phyloP scores from a whole-genome alignment of 2,113 vertebrate species.

The Natator depressus region DNA sequence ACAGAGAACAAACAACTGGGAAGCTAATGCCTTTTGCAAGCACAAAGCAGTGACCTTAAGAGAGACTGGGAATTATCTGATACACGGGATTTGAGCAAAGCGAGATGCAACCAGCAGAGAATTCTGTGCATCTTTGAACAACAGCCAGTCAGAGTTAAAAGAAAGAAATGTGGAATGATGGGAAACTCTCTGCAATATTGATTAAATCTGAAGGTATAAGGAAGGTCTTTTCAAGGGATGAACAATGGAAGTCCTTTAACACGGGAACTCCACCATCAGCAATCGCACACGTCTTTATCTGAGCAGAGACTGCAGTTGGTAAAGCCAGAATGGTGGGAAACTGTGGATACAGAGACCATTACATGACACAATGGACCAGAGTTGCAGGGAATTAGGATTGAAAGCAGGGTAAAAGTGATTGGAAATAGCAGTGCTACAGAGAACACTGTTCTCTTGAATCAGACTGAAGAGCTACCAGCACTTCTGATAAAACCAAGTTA shows the following conservation, averaged over 20 bases:
- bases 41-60: conserved; percentile 43
- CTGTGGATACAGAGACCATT: background rate
- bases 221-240: background rate
- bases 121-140: conserved; percentile 23
- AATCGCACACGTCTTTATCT: background rate
- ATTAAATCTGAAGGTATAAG: background rate
- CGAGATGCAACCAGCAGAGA: conserved; percentile 39
- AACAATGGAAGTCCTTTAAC: background rate
- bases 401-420: background rate
- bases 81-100: conserved; percentile 37
- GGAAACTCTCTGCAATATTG: background rate
- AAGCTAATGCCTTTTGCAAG: conserved; percentile 5
- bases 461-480: background rate
- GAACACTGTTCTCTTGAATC: background rate
- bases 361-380: background rate
- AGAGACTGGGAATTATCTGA: conserved; percentile 52
- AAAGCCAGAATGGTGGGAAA: background rate
- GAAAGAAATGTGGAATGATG: conserved; percentile 11
- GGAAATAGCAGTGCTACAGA: background rate
- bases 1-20: background rate
- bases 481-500: background rate
- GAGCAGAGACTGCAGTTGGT: background rate
- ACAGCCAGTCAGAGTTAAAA: conserved; percentile 28
- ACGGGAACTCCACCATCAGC: background rate
- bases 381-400: background rate